Conservation (phyloP, 2,888 invertebrate genomes). For the Cephus sareptanus region DNA sequence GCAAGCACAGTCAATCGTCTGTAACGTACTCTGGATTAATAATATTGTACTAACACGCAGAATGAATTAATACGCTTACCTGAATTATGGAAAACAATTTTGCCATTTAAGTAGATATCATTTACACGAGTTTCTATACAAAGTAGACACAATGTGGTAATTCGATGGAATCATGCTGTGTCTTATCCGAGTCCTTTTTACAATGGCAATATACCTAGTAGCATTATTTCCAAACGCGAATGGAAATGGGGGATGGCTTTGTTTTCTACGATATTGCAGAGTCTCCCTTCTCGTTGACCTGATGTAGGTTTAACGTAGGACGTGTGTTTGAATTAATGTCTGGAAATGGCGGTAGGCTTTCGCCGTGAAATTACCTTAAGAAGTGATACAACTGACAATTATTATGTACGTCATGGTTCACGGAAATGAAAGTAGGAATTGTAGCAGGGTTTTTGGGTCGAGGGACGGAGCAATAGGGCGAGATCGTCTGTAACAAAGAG, state of each 20-base stretch:
- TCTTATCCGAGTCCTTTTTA: neutral
- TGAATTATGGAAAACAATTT: neutral
- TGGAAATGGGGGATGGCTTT: neutral
- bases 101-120: no score
- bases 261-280: neutral
- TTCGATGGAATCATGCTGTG: neutral
- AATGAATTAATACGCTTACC: neutral
- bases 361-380: neutral
- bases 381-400: neutral
- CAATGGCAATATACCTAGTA: neutral
- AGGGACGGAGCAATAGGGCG: neutral
- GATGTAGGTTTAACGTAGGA: neutral
- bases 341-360: constrained; percentile 4
- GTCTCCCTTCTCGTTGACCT: neutral
- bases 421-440: neutral
- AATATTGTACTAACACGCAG: neutral
- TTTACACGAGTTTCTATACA: neutral
- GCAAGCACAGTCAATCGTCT: neutral
- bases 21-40: no score
- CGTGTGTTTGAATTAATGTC: constrained; percentile 5
- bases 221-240: neutral
- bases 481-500: neutral
- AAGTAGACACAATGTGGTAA: neutral
- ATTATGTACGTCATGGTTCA: neutral
- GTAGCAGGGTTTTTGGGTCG: neutral